Percentiles rank a stretch among this genome's conserved stretches.
Conservation (phyloP, 2,113 vertebrate species). For the Pseudorhombus dupliciocellatus region DNA sequence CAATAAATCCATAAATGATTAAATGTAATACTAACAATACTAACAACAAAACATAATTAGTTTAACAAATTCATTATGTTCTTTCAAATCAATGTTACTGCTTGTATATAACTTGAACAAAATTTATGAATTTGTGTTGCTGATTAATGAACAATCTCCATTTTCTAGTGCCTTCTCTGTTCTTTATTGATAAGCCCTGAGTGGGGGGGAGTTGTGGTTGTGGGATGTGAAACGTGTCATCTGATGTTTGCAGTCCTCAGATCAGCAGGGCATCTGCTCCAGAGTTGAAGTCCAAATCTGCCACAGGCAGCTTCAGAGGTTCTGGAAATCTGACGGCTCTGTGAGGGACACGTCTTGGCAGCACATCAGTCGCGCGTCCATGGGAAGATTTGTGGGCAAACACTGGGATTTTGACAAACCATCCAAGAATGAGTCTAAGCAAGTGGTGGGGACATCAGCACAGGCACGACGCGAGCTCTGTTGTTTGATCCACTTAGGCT, state of each 20-base stretch:
- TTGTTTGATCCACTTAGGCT: neutral
- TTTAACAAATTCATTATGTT: no score
- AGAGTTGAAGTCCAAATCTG: slow-evolving; percentile 26
- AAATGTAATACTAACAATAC: no score
- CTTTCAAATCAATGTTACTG: no score
- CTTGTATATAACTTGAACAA: no score
- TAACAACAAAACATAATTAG: no score
- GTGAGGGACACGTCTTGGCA: slow-evolving; percentile 10
- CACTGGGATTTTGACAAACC: slow-evolving; percentile 10
- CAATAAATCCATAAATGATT: no score
- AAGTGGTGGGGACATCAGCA: neutral
- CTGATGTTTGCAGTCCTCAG: slow-evolving; percentile 7
- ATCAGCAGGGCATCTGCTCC: slow-evolving; percentile 20
- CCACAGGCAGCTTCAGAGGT: slow-evolving; percentile 16
- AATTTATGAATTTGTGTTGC: no score
- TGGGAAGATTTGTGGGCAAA: slow-evolving; percentile 24
- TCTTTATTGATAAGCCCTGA: no score
- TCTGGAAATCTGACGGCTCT: slow-evolving; percentile 9
- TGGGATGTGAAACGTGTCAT: neutral
- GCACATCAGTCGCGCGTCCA: slow-evolving; percentile 4
- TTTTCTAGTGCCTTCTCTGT: no score
- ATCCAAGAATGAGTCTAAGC: neutral
- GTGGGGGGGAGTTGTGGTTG: neutral
- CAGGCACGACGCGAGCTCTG: neutral
- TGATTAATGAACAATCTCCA: no score